A percentile compares a stretch with the other conserved stretches of the same genome.
These are phyloP conservation scores for Eupristina koningsbergeri DNA, from an alignment of 1,140 invertebrate genomes.

Conservation along the genomic window DNA sequence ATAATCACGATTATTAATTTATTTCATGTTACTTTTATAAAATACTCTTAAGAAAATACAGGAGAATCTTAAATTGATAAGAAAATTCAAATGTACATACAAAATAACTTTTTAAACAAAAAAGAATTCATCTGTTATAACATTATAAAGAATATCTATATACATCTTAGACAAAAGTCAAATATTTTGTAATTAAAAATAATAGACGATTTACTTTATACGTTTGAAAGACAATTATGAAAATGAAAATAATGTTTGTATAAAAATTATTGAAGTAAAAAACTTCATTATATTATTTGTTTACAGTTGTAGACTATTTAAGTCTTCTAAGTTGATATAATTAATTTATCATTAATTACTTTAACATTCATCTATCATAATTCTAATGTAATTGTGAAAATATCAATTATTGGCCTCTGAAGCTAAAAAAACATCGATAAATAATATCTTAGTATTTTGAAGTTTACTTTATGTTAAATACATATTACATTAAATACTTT, in stretches of 20 bases:
- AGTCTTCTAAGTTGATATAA: conserved; percentile 20
- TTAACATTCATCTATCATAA: conserved; percentile 26
- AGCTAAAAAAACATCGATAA: conserved; percentile 33
- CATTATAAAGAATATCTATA: conserved; percentile 46
- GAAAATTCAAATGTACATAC: conserved; percentile 45
- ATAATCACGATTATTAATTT: conserved; percentile 47
- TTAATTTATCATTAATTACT: conserved; percentile 27
- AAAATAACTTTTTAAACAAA: conserved; percentile 45
- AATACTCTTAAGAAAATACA: conserved; percentile 53
- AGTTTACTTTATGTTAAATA: conserved; percentile 17
- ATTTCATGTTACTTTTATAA: conserved; percentile 53
- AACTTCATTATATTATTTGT: conserved; percentile 26
- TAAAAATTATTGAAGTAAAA: conserved; percentile 36
- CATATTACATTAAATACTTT: conserved; percentile 42
- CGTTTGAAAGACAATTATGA: conserved; percentile 13
- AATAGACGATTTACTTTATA: conserved; percentile 26
- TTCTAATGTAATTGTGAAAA: conserved; percentile 37
- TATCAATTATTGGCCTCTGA: conserved; percentile 29
- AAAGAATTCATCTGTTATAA: conserved; percentile 42
- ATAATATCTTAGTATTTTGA: conserved; percentile 40
- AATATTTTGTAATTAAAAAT: conserved; percentile 26
- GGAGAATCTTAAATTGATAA: conserved; percentile 43
- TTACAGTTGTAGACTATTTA: conserved; percentile 31
- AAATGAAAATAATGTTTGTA: conserved; percentile 36
- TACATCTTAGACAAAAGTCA: conserved; percentile 42